Evolutionary conservation across 2,113 vertebrate genomes (phyloP).

Genomic region (Rhegmatorhina hoffmannsi): DNA sequence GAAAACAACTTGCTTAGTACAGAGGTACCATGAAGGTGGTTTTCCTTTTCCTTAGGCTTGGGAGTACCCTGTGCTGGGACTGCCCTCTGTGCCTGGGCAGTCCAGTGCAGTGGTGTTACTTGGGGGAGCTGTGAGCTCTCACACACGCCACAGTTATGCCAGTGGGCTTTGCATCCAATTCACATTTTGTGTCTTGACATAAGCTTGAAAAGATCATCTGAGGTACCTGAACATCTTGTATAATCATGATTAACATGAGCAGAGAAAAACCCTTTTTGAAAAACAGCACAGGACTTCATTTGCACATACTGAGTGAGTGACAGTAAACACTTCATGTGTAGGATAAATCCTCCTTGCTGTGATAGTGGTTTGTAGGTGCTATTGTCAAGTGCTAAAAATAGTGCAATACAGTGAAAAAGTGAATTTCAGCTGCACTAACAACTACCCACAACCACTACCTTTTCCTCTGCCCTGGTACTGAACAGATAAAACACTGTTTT

Average conservation of each 20-base stretch:
- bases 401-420: conserved; percentile 3
- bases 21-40: background rate
- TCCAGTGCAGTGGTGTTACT: background rate
- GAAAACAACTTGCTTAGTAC: accelerated
- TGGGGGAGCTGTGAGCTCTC: background rate
- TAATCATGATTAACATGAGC: background rate
- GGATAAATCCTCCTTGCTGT: conserved; percentile 13
- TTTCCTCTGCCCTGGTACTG: background rate
- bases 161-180: background rate
- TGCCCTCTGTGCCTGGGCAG: background rate
- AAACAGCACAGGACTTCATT: background rate
- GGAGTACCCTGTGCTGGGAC: background rate
- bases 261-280: background rate
- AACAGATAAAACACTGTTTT: background rate
- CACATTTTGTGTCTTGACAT: background rate
- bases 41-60: background rate
- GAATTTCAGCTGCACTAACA: background rate
- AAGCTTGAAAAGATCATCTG: conserved; percentile 28
- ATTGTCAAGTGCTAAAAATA: conserved; percentile 33
- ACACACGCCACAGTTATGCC: accelerated
- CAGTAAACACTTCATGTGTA: background rate
- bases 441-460: background rate
- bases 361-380: background rate
- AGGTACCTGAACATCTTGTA: background rate
- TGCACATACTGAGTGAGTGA: background rate